phyloP scores from a whole-genome alignment of 2,113 vertebrate genomes.

The Seriola quinqueradiata region DNA sequence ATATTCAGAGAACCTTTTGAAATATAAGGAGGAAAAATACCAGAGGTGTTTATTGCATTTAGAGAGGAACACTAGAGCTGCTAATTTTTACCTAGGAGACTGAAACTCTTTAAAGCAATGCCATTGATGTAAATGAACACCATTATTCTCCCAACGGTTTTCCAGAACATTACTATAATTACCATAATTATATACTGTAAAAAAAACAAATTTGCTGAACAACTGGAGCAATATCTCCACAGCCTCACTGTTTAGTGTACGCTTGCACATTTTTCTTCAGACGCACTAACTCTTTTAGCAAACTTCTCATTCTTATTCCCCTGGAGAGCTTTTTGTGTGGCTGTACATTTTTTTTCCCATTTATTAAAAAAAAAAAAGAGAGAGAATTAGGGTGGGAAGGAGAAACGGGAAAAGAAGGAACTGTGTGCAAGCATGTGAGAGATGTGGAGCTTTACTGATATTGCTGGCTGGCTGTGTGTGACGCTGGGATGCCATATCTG shows the following conservation, averaged over 20 bases:
- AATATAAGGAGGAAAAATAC: constrained; percentile 38
- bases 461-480: constrained; percentile 52
- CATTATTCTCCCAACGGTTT: constrained; percentile 64
- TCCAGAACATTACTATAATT: constrained; percentile 70
- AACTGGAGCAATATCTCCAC: constrained; percentile 48
- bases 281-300: constrained; percentile 43
- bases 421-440: constrained; percentile 27
- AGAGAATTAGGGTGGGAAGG: not conserved
- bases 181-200: constrained; percentile 69
- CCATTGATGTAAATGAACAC: constrained; percentile 70
- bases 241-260: constrained; percentile 37
- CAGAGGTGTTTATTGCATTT: constrained; percentile 47
- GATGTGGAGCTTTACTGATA: constrained; percentile 52
- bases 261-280: constrained; percentile 54
- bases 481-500: constrained; percentile 68
- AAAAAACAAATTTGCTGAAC: constrained; percentile 46
- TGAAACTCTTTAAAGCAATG: constrained; percentile 65
- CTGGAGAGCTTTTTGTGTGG: constrained; percentile 49
- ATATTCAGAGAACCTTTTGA: constrained; percentile 24
- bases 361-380: not conserved
- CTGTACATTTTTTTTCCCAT: not conserved
- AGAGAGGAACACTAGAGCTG: constrained; percentile 38
- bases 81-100: constrained; percentile 74
- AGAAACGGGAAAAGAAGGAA: constrained; percentile 1
- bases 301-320: constrained; percentile 50